Conservation (phyloP, 2,113 vertebrate species). For the Platichthys stellatus region DNA sequence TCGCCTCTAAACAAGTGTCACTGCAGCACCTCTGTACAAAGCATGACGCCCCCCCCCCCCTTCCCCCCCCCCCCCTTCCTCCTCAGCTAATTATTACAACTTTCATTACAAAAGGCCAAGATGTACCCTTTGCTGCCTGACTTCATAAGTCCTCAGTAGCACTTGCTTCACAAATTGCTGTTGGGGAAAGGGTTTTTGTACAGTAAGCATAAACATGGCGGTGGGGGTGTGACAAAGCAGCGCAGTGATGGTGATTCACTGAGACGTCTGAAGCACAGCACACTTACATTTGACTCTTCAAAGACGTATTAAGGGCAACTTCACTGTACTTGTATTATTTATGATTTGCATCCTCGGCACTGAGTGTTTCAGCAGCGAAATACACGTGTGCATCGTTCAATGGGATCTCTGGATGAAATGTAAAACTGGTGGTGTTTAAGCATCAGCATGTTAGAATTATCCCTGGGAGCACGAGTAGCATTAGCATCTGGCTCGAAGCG, state of each 20-base stretch:
- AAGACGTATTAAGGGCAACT: conserved; percentile 35
- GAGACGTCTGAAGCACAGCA: conserved; percentile 7
- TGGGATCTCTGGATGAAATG: background rate
- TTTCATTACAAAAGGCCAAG: conserved; percentile 42
- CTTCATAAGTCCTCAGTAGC: conserved; percentile 18
- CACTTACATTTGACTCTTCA: conserved; percentile 17
- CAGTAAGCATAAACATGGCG: background rate
- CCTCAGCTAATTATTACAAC: background rate
- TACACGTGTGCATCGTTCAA: conserved; percentile 10
- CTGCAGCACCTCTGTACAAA: conserved; percentile 10
- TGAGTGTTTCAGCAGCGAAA: conserved; percentile 22
- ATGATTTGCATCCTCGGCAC: conserved; percentile 24
- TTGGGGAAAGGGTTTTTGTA: conserved; percentile 16
- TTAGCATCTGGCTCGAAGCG: too few species aligned
- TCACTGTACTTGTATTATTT: conserved; percentile 46
- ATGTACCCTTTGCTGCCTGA: conserved; percentile 50
- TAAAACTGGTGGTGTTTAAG: background rate
- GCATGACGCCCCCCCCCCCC: background rate
- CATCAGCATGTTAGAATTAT: background rate
- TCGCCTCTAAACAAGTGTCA: conserved; percentile 25
- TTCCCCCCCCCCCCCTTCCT: background rate
- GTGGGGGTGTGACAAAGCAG: conserved; percentile 26
- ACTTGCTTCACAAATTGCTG: conserved; percentile 5
- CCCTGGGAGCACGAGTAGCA: too few species aligned
- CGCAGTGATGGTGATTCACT: conserved; percentile 37